These are phyloP conservation scores for Brachystomella parvula DNA, from an alignment of 1,140 invertebrate species.

Conservation along the genomic window DNA sequence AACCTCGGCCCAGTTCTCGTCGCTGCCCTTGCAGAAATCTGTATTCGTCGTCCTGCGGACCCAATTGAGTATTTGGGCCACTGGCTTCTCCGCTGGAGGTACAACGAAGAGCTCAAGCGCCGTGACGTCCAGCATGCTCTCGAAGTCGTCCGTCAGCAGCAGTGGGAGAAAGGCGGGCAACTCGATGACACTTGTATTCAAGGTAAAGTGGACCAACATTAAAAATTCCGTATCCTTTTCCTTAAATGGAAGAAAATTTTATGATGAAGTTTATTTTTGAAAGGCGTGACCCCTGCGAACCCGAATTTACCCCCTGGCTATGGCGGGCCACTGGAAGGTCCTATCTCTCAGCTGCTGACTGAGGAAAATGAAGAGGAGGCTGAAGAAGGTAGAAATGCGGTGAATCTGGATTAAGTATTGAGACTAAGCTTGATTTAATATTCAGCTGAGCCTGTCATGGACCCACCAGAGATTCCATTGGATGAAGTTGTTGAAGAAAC, in stretches of 20 bases:
- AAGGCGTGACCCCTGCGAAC: not conserved
- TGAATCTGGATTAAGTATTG: no score
- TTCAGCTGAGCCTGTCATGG: no score
- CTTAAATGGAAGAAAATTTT: no score
- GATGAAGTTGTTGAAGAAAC: no score
- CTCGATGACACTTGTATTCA: not conserved
- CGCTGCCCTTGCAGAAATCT: constrained; percentile 35
- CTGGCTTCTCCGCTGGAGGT: constrained; percentile 36
- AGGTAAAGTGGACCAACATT: not conserved
- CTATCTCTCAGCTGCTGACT: no score
- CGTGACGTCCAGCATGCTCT: constrained; percentile 34
- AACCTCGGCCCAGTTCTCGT: constrained; percentile 35
- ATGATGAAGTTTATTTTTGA: not conserved
- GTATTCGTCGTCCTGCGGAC: constrained; percentile 32
- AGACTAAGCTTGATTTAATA: no score
- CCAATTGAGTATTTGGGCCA: constrained; percentile 37
- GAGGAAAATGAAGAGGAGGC: no score
- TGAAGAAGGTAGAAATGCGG: no score
- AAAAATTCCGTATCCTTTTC: not conserved
- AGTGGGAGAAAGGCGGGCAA: constrained; percentile 15
- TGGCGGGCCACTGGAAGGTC: no score
- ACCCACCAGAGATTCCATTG: no score
- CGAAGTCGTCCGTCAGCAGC: constrained; percentile 25
- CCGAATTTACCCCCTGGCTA: not conserved
- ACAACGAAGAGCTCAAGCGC: constrained; percentile 36